Evolutionary conservation across 2,888 invertebrate species (phyloP), one percentile per base, ranked within the genome.

Genomic region (Xylota sylvarum): DNA sequence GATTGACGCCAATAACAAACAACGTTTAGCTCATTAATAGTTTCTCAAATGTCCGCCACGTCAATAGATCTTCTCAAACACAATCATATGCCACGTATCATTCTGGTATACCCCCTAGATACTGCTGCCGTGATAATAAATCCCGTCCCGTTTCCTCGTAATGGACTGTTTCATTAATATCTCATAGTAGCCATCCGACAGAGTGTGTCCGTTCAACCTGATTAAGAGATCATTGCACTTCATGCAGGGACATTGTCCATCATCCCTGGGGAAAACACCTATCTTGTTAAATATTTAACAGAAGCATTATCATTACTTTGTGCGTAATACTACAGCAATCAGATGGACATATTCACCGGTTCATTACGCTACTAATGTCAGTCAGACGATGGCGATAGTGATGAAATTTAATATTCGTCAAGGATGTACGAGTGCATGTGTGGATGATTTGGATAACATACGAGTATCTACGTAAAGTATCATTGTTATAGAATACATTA

Each of bases 181-280:
- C 6, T 10, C 30, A 50, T 12, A 12, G n/a, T 60, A 23, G 14
- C n/a, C 70, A 12, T 58, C 12, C 19, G 30, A 5, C 43, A 10
- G 4, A 48, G 27, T 48, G 60, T 50, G 60, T n/a, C 27, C 23
- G 23, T 50, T 62, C 17, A 62, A 30, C 40, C 62, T 62, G 73
- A 73, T 73, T 73, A 37, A 50, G 50, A 48, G 60, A 73, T 62
- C 73, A 73, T 30, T 62, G 50, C 19, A 40, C 52, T 19, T 23
- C 48, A 23, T 50, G n/a, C 23, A 23, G 19, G 23, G 32, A 37
- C 23, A 14, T 52, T 17, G 37, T 1, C n/a, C 27, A 69, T 56
- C 30, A 7, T 37, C n/a, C 10, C 6, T 9, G 6, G 27, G 17
- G n/a, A 37, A 60, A 50, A 27, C 12, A 43, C 27, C 30, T 58